These are phyloP conservation scores for Serrognathus titanus DNA, from an alignment of 2,888 invertebrate genomes.

Conservation along the genomic window DNA sequence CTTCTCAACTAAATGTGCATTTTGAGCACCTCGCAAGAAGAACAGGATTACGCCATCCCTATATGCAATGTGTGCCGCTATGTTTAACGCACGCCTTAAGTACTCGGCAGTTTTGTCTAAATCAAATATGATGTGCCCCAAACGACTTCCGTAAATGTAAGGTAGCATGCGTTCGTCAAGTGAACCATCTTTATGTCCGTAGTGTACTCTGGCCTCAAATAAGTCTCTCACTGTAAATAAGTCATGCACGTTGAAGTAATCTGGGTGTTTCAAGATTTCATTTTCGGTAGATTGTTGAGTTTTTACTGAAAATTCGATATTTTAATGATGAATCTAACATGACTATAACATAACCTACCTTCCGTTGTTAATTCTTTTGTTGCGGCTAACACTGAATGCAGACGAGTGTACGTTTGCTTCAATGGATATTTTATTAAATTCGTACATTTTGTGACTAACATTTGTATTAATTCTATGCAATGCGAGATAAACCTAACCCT, in stretches of 20 bases:
- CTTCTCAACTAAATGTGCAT: slow-evolving; percentile 75
- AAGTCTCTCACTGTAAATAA: slow-evolving; percentile 86
- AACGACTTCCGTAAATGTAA: slow-evolving; percentile 86
- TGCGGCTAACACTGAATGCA: neutral
- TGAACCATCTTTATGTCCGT: slow-evolving; percentile 90
- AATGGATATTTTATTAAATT: neutral
- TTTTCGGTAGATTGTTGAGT: slow-evolving; percentile 1
- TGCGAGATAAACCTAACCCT: too few species aligned
- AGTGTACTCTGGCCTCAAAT: slow-evolving; percentile 87
- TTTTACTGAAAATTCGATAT: neutral
- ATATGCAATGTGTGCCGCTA: slow-evolving; percentile 90
- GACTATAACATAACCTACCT: neutral
- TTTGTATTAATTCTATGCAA: neutral
- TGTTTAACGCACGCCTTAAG: slow-evolving; percentile 84
- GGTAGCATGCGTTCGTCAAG: slow-evolving; percentile 86
- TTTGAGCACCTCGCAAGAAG: slow-evolving; percentile 73
- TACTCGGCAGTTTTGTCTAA: slow-evolving; percentile 85
- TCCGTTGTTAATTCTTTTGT: neutral
- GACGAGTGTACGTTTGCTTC: neutral
- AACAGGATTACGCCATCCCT: slow-evolving; percentile 89
- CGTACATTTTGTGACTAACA: neutral
- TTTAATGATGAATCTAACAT: neutral
- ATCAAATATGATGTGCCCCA: slow-evolving; percentile 88
- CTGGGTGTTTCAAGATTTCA: slow-evolving; percentile 60
- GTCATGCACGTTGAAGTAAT: slow-evolving; percentile 83